Conservation (phyloP, 2,888 invertebrate genomes). For the Leptopilina syphax region DNA sequence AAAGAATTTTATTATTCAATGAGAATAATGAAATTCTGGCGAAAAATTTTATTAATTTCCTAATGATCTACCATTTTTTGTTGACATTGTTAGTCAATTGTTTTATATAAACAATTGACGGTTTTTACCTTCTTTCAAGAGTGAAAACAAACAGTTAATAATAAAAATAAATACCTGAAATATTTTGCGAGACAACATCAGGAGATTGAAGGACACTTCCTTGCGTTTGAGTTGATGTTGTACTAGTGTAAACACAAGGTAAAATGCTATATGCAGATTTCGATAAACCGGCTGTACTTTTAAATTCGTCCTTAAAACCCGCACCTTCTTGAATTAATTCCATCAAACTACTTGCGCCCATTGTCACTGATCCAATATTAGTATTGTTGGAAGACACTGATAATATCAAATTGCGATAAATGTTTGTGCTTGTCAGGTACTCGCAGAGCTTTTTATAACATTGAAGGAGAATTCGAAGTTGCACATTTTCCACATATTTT, state of each 20-base stretch:
- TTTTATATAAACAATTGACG: no score
- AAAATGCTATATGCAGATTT: slow-evolving; percentile 86
- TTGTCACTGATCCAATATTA: slow-evolving; percentile 75
- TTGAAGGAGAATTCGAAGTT: slow-evolving; percentile 88
- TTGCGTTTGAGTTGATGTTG: slow-evolving; percentile 79
- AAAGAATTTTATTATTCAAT: no score
- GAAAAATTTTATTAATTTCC: no score
- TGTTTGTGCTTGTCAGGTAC: slow-evolving; percentile 86
- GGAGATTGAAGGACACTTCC: slow-evolving; percentile 63
- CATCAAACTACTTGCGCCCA: slow-evolving; percentile 81
- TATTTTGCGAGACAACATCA: slow-evolving; percentile 64
- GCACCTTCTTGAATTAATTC: slow-evolving; percentile 90
- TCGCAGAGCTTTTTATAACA: slow-evolving; percentile 94
- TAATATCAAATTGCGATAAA: slow-evolving; percentile 81
- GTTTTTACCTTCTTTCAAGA: no score
- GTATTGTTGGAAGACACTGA: slow-evolving; percentile 78
- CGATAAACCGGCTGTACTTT: slow-evolving; percentile 84
- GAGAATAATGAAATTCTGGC: no score
- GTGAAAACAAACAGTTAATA: no score
- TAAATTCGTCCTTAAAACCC: slow-evolving; percentile 86
- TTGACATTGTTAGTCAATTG: no score
- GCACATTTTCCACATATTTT: slow-evolving; percentile 89
- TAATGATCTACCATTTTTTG: no score
- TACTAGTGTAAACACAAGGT: slow-evolving; percentile 85
- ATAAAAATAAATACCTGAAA: slow-evolving; percentile 63